Percentiles rank a stretch among this genome's conserved stretches.
Conservation (phyloP, 1,140 invertebrate species). For the Hermatobates lingyangjiaoensis region DNA sequence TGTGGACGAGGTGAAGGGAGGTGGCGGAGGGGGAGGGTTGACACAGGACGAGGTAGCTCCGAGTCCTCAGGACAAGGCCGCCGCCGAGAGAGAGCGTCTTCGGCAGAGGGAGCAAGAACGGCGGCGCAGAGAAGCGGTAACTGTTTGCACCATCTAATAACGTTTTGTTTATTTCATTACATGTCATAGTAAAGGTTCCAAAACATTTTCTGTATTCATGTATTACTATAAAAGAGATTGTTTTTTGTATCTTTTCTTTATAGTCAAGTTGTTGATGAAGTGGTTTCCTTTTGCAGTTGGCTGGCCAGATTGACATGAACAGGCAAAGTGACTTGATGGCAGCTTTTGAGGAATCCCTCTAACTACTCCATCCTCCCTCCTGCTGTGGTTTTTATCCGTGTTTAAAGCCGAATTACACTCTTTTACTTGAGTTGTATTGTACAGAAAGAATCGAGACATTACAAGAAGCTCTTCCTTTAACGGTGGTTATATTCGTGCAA, state of each 20-base stretch:
- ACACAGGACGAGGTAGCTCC: constrained; percentile 26
- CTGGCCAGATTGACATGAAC: constrained; percentile 92
- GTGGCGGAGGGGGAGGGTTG: constrained; percentile 33
- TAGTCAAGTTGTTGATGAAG: too few species aligned
- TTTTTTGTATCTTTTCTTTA: not conserved
- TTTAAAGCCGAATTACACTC: too few species aligned
- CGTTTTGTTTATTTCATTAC: not conserved
- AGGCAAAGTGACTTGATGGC: constrained; percentile 95
- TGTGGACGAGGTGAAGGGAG: constrained; percentile 25
- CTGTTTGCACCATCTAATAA: too few species aligned
- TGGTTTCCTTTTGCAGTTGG: constrained; percentile 59
- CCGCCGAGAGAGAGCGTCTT: constrained; percentile 52
- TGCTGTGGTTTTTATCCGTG: not conserved
- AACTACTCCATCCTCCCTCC: constrained; percentile 4
- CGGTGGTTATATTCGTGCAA: too few species aligned
- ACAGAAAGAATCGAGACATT: too few species aligned
- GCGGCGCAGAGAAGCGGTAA: constrained; percentile 75
- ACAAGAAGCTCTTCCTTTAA: too few species aligned
- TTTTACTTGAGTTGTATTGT: too few species aligned
- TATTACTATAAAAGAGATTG: not conserved
- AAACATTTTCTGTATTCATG: not conserved
- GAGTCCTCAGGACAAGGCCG: constrained; percentile 41
- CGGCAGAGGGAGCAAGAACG: constrained; percentile 71
- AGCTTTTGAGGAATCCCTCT: constrained; percentile 81
- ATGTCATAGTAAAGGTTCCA: not conserved